phyloP scores from a whole-genome alignment of 64 coral and sea anemone species.

The Porites australiensis region DNA sequence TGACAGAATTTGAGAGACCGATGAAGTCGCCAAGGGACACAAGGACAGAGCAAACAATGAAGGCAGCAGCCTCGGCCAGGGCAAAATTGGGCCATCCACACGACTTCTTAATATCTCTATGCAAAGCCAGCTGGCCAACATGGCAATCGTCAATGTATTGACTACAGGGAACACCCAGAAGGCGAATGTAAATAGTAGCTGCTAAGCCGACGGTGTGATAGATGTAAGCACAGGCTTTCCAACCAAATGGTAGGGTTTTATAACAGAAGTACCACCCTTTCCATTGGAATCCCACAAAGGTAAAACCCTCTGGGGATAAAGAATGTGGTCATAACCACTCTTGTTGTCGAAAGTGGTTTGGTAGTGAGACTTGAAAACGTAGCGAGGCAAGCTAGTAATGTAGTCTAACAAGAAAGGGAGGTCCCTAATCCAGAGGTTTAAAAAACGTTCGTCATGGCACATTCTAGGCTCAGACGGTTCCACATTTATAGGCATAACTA shows the following conservation, averaged over 20 bases:
- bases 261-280: conserved; percentile 21
- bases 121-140: conserved; percentile 14
- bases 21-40: conserved; percentile 15
- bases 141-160: conserved; percentile 53
- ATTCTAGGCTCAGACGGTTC: neutral
- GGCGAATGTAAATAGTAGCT: conserved; percentile 17
- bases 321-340: conserved; percentile 52
- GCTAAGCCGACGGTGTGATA: conserved; percentile 26
- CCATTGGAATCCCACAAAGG: conserved; percentile 9
- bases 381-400: conserved; percentile 22
- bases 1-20: neutral
- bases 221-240: conserved; percentile 52
- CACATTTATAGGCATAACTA: neutral
- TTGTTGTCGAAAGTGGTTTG: conserved; percentile 49
- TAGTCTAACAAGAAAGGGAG: conserved; percentile 26
- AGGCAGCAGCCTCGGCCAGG: neutral
- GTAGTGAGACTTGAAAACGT: neutral
- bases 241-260: conserved; percentile 43
- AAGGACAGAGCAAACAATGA: neutral
- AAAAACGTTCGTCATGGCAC: conserved; percentile 48
- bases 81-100: neutral
- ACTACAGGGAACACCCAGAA: neutral
- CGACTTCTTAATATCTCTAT: too few relatives aligned
- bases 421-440: conserved; percentile 51
- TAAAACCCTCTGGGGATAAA: neutral